These are phyloP conservation scores for Ictalurus punctatus DNA, from an alignment of 2,113 vertebrate genomes.

Conservation along the genomic window DNA sequence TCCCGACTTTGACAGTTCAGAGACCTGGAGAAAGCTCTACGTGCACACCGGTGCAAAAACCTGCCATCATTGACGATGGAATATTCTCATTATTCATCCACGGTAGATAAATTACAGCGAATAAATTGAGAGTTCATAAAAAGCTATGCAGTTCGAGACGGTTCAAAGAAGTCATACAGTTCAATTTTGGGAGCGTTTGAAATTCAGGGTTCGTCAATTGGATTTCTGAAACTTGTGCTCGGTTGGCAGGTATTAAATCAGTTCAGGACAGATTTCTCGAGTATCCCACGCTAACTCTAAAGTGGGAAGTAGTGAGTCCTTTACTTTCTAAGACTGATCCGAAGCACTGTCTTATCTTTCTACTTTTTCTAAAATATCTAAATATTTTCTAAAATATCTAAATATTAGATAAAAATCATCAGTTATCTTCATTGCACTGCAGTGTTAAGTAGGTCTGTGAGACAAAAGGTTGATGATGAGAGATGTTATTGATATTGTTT, in stretches of 20 bases:
- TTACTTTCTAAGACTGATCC: not conserved
- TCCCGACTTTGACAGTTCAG: slow-evolving; percentile 6
- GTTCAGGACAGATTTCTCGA: not conserved
- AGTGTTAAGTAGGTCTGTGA: not conserved
- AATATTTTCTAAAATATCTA: not conserved
- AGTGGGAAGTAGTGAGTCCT: not conserved
- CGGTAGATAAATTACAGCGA: not conserved
- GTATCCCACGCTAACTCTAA: not conserved
- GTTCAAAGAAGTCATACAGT: not conserved
- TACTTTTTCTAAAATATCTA: not conserved
- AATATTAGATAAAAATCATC: not conserved
- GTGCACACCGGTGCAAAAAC: not conserved
- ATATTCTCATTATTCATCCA: not conserved
- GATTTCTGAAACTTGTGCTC: not conserved
- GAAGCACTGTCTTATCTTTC: not conserved
- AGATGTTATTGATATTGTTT: not conserved
- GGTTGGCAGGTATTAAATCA: not conserved
- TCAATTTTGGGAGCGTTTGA: not conserved
- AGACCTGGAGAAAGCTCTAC: not conserved
- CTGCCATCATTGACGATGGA: not conserved
- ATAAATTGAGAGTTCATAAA: not conserved
- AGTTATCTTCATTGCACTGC: not conserved
- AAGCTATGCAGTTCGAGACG: not conserved
- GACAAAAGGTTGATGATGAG: not conserved
- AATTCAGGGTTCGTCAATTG: not conserved